Percentiles rank a stretch among this genome's conserved stretches.
Conservation (phyloP, 2,113 vertebrate genomes). For the Okapia johnstoni region DNA sequence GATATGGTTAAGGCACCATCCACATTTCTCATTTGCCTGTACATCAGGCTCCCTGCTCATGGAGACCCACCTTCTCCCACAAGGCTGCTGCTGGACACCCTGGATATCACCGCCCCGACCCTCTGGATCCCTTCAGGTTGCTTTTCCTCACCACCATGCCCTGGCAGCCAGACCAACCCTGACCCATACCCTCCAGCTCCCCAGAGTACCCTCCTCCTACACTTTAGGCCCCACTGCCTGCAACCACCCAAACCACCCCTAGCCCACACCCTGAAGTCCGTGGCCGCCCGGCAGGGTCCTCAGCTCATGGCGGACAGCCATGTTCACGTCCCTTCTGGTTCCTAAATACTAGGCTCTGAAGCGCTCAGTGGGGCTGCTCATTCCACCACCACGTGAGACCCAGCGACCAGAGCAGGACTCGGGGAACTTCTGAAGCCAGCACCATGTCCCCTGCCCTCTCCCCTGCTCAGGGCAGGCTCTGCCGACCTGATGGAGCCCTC, state of each 20-base stretch:
- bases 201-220: not conserved
- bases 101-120: rapidly evolving
- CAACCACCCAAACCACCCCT: not conserved
- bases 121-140: not conserved
- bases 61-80: not conserved
- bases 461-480: not conserved
- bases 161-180: not conserved
- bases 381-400: not conserved
- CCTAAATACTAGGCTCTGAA: rapidly evolving
- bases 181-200: not conserved
- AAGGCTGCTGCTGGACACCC: rapidly evolving
- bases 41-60: not conserved
- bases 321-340: too few species aligned
- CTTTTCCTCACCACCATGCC: not conserved
- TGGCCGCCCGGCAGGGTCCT: too few species aligned
- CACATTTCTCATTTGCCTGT: not conserved
- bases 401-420: not conserved
- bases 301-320: not conserved
- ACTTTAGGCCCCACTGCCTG: not conserved
- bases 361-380: not conserved
- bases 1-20: not conserved
- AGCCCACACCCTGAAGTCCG: rapidly evolving
- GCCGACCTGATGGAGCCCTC: not conserved
- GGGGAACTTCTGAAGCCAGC: not conserved
- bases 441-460: not conserved